These are phyloP conservation scores for Brachionus manjavacas DNA, from an alignment of 1,140 invertebrate species.

Conservation along the genomic window DNA sequence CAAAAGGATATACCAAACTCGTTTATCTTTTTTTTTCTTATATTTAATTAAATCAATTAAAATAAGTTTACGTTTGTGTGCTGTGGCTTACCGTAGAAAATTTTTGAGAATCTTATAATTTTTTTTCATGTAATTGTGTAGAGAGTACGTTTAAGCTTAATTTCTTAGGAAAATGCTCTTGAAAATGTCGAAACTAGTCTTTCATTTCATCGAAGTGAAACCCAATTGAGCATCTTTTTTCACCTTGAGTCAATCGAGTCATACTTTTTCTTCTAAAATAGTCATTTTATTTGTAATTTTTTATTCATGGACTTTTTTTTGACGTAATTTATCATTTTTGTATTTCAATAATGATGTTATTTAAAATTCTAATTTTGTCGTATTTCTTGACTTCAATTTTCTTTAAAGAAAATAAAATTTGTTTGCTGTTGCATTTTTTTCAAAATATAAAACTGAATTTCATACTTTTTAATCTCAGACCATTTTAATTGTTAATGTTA, in stretches of 20 bases:
- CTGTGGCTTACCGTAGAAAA: conserved; percentile 27
- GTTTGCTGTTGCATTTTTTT: conserved; percentile 32
- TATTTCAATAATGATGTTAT: conserved; percentile 17
- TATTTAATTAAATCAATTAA: not conserved
- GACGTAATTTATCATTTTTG: conserved; percentile 14
- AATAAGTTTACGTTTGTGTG: not conserved
- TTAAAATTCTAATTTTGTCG: conserved; percentile 6
- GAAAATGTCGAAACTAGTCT: conserved; percentile 23
- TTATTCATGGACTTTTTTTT: not conserved
- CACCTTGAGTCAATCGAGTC: conserved; percentile 14
- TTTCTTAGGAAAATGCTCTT: not conserved
- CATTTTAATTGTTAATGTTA: conserved; percentile 33
- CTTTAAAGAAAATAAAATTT: conserved; percentile 31
- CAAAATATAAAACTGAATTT: not conserved
- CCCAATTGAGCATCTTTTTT: not conserved
- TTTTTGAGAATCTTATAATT: not conserved
- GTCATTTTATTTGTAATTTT: conserved; percentile 28
- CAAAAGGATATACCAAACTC: not conserved
- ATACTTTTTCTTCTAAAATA: conserved; percentile 11
- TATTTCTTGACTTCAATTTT: not conserved
- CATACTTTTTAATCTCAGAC: conserved; percentile 16
- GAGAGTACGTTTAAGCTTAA: conserved; percentile 31
- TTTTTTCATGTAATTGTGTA: conserved; percentile 30
- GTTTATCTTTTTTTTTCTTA: conserved; percentile 9
- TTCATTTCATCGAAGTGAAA: not conserved